A percentile compares a stretch with the other conserved stretches of the same genome.
Conservation (phyloP, 2,888 invertebrate species). For the Capitulum mitella region DNA sequence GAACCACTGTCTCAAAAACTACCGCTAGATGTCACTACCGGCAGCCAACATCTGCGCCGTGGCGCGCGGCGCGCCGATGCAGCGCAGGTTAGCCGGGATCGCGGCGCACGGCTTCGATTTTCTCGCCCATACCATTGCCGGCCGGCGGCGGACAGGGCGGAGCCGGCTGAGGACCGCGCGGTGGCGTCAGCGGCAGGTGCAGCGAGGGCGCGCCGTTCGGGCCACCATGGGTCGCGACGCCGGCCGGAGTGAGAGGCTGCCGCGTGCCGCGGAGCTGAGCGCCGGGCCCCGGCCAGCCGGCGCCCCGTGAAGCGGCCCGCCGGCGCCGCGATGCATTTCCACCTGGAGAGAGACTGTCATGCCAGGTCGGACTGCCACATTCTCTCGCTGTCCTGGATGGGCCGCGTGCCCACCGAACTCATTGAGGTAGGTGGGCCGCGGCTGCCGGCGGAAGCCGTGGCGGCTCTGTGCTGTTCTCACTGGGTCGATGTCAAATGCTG, state of each 20-base stretch:
- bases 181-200: too few species aligned
- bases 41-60: background rate
- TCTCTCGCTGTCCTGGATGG: conserved; percentile 95
- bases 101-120: conserved; percentile 17
- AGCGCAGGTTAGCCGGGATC: background rate
- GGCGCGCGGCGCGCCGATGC: background rate
- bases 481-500: too few species aligned
- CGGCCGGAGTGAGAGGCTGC: background rate
- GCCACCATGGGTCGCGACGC: background rate
- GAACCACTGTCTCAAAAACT: background rate
- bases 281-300: background rate
- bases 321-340: conserved; percentile 69
- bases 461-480: too few species aligned
- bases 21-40: background rate
- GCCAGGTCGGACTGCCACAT: conserved; percentile 93
- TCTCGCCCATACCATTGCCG: conserved; percentile 8
- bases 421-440: conserved; percentile 78
- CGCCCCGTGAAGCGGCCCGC: background rate
- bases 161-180: too few species aligned
- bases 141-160: background rate
- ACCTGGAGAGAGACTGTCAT: conserved; percentile 87
- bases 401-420: conserved; percentile 90
- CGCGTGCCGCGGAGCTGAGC: background rate
- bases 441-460: too few species aligned
- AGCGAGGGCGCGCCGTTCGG: background rate